Base-by-base conservation (phyloP, 2,113 vertebrate genomes). In the Ailuropoda melanoleuca region DNA sequence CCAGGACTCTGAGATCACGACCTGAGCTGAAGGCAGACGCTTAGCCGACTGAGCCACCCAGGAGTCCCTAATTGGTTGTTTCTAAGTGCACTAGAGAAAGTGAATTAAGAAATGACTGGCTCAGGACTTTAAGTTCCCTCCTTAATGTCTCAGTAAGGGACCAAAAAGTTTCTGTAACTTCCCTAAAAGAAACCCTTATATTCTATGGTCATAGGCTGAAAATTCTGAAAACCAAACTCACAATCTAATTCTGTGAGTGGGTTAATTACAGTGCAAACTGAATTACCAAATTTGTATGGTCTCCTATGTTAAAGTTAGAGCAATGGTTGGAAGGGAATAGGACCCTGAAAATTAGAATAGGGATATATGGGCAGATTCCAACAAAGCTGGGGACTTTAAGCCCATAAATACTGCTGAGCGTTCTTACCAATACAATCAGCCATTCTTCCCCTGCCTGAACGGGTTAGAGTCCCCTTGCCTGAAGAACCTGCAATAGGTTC, bases 161-260 rank as follows among this genome's bases (percentile, higher is more conserved):
- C 26, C 46, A 89, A 60, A 87, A 93, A 88, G 31, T 48, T 78
- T 91, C 29, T 80, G 15, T 66, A 58, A 58, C 12, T 88, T 83
- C 6, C 14, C 17, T 78, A 53, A 66, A 87, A 88, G 11, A 87
- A 90, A 77, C 8, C 9, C 21, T 93, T 53, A 26, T 60, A 29
- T 81, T 89, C 31, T 78, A 34, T 58, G 31, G 5, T 66, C 39
- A 88, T 0, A 34, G 43, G 46, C n/a, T 93, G 31, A 85, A 97
- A 78, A 74, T 88, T 80, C n/a, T 96, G 72, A 84, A 83, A 93
- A 88, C 5, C 50, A 87, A 84, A 66, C 39, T 81, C 81, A 75
- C 77, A 90, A 70, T 74, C 39, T 37, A 91, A 84, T 75, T 88
- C 29, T 78, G 7, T 80, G 43, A 14, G 3, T 62, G 43, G 9